Percentiles rank a stretch among this genome's conserved stretches.
Conservation (phyloP, 2,797 vertebrate genomes). For the Neostethus bicornis region DNA sequence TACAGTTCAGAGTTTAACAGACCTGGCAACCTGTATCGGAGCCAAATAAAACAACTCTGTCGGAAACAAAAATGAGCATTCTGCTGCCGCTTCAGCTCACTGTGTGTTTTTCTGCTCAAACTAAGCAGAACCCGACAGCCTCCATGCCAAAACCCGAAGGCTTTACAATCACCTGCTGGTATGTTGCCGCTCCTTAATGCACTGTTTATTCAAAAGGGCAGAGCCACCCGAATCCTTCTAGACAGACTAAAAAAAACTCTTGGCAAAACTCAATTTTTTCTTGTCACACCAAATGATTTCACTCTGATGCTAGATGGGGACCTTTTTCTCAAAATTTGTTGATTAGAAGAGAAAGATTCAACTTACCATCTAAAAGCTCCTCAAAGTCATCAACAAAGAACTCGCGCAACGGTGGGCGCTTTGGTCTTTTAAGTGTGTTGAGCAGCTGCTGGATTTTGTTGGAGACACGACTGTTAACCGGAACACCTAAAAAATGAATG, state of each 20-base stretch:
- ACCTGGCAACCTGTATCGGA: constrained; percentile 8
- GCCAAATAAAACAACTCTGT: constrained; percentile 43
- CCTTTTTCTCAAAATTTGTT: constrained; percentile 28
- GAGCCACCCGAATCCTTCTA: constrained; percentile 56
- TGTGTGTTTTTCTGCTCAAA: constrained; percentile 39
- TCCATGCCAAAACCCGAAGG: constrained; percentile 28
- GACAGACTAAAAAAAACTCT: constrained; percentile 63
- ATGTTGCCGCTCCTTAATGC: constrained; percentile 50
- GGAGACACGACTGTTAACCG: constrained; percentile 95
- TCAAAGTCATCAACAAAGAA: constrained; percentile 97
- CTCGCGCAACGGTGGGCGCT: constrained; percentile 91
- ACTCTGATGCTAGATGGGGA: not conserved
- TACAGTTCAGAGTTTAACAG: constrained; percentile 25
- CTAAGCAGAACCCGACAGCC: constrained; percentile 19
- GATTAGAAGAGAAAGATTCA: constrained; percentile 24
- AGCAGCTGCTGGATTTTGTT: constrained; percentile 98
- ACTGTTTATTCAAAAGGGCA: constrained; percentile 66
- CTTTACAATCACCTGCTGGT: constrained; percentile 61
- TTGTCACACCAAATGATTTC: constrained; percentile 55
- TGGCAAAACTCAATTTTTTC: constrained; percentile 40
- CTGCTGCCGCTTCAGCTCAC: constrained; percentile 30
- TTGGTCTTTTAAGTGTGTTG: constrained; percentile 95
- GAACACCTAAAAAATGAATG: constrained; percentile 84
- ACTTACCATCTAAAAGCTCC: constrained; percentile 92
- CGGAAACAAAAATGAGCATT: constrained; percentile 13